These are phyloP conservation scores for Papilio polyxenes DNA, from an alignment of 1,140 invertebrate species.

Conservation along the genomic window DNA sequence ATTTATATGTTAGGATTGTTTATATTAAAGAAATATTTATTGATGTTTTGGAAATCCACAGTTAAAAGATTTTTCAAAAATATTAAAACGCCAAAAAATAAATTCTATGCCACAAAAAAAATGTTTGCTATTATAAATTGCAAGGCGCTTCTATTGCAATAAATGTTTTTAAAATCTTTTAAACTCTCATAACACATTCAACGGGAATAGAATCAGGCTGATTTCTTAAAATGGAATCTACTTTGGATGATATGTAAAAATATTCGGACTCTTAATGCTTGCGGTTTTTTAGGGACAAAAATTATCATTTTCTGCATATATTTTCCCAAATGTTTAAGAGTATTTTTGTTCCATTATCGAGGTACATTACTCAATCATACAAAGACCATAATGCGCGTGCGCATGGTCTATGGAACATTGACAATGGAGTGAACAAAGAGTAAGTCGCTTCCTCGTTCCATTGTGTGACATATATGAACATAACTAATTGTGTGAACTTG, in stretches of 20 bases:
- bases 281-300: no score
- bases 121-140: background rate
- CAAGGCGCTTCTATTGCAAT: background rate
- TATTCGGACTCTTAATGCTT: no score
- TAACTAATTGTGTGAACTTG: background rate
- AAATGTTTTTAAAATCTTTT: background rate
- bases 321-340: no score
- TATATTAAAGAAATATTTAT: background rate
- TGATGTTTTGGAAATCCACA: background rate
- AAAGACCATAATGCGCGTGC: background rate
- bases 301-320: no score
- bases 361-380: background rate
- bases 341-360: no score
- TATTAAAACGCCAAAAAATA: background rate
- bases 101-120: background rate
- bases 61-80: background rate
- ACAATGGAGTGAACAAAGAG: background rate
- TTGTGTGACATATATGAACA: constrained; percentile 28
- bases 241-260: no score
- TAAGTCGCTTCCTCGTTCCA: background rate
- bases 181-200: background rate
- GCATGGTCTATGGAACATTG: background rate
- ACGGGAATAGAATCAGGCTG: background rate
- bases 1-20: background rate
- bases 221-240: no score